These are phyloP conservation scores for Macropodus opercularis DNA, from an alignment of 2,797 vertebrate genomes.

Conservation along the genomic window DNA sequence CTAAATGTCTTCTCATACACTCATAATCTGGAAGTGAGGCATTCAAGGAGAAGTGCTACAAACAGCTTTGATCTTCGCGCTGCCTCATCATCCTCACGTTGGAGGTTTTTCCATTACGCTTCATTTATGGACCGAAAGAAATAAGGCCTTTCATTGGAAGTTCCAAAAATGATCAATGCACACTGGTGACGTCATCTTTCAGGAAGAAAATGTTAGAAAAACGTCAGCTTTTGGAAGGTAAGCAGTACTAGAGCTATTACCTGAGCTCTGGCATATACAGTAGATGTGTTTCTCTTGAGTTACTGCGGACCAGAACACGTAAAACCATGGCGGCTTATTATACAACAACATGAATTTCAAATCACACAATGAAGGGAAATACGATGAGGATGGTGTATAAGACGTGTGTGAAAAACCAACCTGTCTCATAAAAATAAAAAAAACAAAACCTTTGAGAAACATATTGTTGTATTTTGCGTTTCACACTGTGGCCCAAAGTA, in stretches of 20 bases:
- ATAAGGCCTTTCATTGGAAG: slow-evolving; percentile 2
- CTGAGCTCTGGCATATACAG: slow-evolving; percentile 17
- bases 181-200: background rate
- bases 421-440: too few species aligned
- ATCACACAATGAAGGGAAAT: background rate
- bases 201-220: background rate
- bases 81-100: background rate
- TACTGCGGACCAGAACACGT: background rate
- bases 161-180: background rate
- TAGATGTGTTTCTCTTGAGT: too few species aligned
- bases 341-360: background rate
- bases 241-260: slow-evolving; percentile 12
- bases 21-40: background rate
- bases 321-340: background rate
- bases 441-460: too few species aligned
- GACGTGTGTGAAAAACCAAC: background rate
- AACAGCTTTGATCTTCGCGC: background rate
- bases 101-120: background rate
- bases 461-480: too few species aligned
- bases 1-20: background rate
- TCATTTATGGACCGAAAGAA: background rate
- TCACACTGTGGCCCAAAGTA: too few species aligned
- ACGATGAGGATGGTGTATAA: background rate
- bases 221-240: slow-evolving; percentile 7
- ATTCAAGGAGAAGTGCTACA: background rate